These are phyloP conservation scores for Ianthella basta DNA, from an alignment of 37 sponge, comb jelly and placozoan species.

Conservation along the genomic window DNA sequence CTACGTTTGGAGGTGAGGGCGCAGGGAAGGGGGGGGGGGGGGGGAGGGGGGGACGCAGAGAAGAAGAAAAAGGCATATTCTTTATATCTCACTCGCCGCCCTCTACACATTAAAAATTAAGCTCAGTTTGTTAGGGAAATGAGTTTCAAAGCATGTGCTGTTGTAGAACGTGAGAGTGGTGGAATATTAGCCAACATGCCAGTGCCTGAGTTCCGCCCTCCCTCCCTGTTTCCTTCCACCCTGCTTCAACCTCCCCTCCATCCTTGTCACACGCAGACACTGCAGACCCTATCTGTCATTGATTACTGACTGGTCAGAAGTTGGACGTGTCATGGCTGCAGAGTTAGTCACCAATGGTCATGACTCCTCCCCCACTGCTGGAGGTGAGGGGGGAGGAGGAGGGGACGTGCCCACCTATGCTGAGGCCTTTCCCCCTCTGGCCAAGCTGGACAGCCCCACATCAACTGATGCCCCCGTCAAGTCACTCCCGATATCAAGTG, in stretches of 20 bases:
- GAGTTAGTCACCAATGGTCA: not conserved
- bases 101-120: no score
- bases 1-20: not conserved
- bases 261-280: no score
- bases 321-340: not conserved
- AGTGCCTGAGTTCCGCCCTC: no score
- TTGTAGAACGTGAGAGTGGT: no score
- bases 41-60: no score
- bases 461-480: constrained; percentile 56
- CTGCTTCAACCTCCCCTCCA: no score
- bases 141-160: no score
- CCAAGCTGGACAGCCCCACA: not conserved
- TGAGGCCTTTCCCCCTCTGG: constrained; percentile 91
- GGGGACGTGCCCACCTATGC: constrained; percentile 63
- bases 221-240: not conserved
- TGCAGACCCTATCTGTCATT: constrained; percentile 36
- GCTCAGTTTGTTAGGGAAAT: not conserved
- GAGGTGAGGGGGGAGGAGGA: not conserved
- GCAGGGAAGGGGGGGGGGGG: no score
- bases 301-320: constrained; percentile 1
- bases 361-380: not conserved
- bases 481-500: constrained; percentile 66
- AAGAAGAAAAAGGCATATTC: no score
- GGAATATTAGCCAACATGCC: no score
- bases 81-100: no score